These are phyloP conservation scores for Drosophila borborema DNA, from an alignment of 2,888 invertebrate species.

Conservation along the genomic window DNA sequence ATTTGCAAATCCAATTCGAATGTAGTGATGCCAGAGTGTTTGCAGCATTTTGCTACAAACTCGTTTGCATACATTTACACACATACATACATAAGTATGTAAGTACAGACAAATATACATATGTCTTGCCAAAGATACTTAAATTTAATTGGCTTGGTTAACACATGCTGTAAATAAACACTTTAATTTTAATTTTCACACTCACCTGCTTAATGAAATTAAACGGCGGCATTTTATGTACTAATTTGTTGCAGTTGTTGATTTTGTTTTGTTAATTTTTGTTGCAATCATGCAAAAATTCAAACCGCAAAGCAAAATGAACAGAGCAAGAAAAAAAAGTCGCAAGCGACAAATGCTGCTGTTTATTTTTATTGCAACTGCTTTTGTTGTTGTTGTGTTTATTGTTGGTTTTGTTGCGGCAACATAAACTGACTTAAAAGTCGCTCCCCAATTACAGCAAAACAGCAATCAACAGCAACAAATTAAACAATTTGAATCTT, in stretches of 20 bases:
- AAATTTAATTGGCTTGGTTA: slow-evolving; percentile 39
- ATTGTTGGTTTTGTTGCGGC: slow-evolving; percentile 15
- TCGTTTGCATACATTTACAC: neutral
- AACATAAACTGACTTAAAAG: slow-evolving; percentile 26
- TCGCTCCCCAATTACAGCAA: slow-evolving; percentile 47
- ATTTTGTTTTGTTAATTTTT: slow-evolving; percentile 12
- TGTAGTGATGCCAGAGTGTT: neutral
- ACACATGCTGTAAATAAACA: slow-evolving; percentile 44
- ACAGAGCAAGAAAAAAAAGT: slow-evolving; percentile 17
- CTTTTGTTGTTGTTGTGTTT: slow-evolving; percentile 1
- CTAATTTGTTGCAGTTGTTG: slow-evolving; percentile 37
- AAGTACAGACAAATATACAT: neutral
- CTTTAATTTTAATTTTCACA: slow-evolving; percentile 50
- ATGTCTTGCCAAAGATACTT: slow-evolving; percentile 1
- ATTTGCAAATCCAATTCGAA: neutral
- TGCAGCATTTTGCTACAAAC: too few species aligned
- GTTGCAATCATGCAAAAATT: slow-evolving; percentile 49
- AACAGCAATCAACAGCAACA: slow-evolving; percentile 29
- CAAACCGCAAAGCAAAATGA: slow-evolving; percentile 44
- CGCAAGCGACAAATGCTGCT: slow-evolving; percentile 50
- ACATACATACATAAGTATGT: neutral
- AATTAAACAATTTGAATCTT: slow-evolving; percentile 67
- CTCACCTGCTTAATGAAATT: slow-evolving; percentile 83
- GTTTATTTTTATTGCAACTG: slow-evolving; percentile 33
- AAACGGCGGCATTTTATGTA: slow-evolving; percentile 75